These are phyloP conservation scores for Maconellicoccus hirsutus DNA, from an alignment of 1,140 invertebrate genomes.

Conservation along the genomic window DNA sequence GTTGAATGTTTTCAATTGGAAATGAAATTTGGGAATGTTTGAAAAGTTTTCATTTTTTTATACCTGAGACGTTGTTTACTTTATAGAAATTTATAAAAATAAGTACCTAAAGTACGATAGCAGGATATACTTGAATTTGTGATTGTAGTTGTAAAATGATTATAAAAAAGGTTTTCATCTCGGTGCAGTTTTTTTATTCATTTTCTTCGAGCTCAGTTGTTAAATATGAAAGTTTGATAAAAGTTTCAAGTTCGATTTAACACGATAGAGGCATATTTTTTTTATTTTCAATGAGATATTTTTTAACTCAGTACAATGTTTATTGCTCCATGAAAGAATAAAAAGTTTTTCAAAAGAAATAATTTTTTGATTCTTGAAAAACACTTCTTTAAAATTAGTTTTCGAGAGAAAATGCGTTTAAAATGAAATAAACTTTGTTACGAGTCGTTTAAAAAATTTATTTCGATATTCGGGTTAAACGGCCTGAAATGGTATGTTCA, in stretches of 20 bases:
- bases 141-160: no score
- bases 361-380: conserved; percentile 6
- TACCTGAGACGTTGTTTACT: no score
- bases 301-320: neutral
- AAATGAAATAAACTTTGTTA: neutral
- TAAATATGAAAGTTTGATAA: neutral
- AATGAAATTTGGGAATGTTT: neutral
- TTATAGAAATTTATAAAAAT: no score
- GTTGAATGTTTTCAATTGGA: neutral
- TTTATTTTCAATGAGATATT: neutral
- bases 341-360: neutral
- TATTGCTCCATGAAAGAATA: neutral
- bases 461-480: neutral
- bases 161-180: no score
- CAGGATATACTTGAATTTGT: no score
- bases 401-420: neutral
- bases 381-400: neutral
- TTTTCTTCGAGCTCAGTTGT: neutral
- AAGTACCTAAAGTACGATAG: no score
- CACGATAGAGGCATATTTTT: neutral
- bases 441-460: neutral
- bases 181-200: neutral
- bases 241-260: neutral
- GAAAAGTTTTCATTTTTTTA: no score
- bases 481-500: no score